Conservation (phyloP, 2,797 vertebrate species). For the Lagodon rhomboides region DNA sequence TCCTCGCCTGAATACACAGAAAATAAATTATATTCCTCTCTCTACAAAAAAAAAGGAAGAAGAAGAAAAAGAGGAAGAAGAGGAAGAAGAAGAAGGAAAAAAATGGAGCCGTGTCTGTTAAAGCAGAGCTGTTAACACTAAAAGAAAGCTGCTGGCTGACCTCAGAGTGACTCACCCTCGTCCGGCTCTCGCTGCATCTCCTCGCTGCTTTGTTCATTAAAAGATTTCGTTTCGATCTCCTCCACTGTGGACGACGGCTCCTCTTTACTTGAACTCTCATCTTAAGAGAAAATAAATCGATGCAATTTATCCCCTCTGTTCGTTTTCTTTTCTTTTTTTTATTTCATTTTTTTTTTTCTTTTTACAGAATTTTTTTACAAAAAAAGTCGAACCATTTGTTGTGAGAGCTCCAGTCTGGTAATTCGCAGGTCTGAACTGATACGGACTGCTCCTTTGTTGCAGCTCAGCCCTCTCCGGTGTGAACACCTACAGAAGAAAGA, state of each 20-base stretch:
- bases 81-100: too few species aligned
- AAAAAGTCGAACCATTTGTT: slow-evolving; percentile 84
- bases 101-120: background rate
- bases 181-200: slow-evolving; percentile 86
- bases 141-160: background rate
- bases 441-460: slow-evolving; percentile 86
- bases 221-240: slow-evolving; percentile 93
- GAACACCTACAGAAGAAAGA: slow-evolving; percentile 88
- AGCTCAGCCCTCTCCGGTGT: slow-evolving; percentile 88
- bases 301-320: slow-evolving; percentile 13
- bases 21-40: slow-evolving; percentile 28
- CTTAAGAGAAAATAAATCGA: slow-evolving; percentile 66
- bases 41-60: background rate
- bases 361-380: background rate
- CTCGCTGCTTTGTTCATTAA: slow-evolving; percentile 91
- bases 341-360: background rate
- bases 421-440: slow-evolving; percentile 82
- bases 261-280: slow-evolving; percentile 91
- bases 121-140: background rate
- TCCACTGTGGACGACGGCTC: slow-evolving; percentile 95
- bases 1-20: slow-evolving; percentile 87
- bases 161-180: slow-evolving; percentile 82
- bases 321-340: background rate
- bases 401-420: slow-evolving; percentile 87
- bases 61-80: background rate